Conservation (phyloP, 1,140 invertebrate species). For the Drosophila sturtevanti region DNA sequence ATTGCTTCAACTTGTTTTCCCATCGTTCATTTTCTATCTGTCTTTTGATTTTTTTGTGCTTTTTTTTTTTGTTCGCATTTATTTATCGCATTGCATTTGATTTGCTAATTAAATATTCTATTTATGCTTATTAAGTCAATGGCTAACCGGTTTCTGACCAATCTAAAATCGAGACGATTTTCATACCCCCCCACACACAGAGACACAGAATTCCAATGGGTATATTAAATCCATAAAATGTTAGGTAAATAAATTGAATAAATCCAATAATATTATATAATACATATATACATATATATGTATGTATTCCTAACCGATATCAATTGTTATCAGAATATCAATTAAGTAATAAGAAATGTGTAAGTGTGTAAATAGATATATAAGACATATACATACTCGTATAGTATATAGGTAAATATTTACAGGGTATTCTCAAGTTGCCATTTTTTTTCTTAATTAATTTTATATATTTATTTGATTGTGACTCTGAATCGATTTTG, state of each 20-base stretch:
- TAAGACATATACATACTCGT: no score
- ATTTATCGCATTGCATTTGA: slow-evolving; percentile 78
- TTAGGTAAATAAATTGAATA: no score
- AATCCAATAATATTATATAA: no score
- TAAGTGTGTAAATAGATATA: no score
- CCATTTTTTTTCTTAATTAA: background rate
- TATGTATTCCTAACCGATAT: no score
- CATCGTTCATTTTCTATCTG: slow-evolving; percentile 24
- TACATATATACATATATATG: no score
- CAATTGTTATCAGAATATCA: no score
- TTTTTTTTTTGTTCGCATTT: slow-evolving; percentile 35
- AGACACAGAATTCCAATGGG: background rate
- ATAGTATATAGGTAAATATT: no score
- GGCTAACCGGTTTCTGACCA: slow-evolving; percentile 17
- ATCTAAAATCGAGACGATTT: slow-evolving; percentile 1
- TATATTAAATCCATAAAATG: background rate
- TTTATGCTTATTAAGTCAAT: slow-evolving; percentile 70
- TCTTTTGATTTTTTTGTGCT: slow-evolving; percentile 36
- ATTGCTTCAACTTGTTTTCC: slow-evolving; percentile 11
- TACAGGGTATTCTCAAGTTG: background rate
- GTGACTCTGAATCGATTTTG: slow-evolving; percentile 57
- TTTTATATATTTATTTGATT: slow-evolving; percentile 50
- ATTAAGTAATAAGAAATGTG: no score
- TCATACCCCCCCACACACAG: background rate
- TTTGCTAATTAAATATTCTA: slow-evolving; percentile 79